phyloP scores from a whole-genome alignment of 2,888 invertebrate species.

The Melolontha melolontha region DNA sequence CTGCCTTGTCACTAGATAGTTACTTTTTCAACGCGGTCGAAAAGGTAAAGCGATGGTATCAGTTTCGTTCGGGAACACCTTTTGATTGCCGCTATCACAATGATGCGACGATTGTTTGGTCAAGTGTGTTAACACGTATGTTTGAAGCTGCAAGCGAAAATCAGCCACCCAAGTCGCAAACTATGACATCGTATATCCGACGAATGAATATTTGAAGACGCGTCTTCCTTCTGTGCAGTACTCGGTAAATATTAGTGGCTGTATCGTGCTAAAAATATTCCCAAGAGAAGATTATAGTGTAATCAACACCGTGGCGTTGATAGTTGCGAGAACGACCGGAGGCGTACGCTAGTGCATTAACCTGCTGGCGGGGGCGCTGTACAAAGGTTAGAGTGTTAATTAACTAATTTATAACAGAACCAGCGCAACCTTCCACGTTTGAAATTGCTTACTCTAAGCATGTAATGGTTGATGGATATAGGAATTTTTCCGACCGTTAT shows the following conservation, averaged over 20 bases:
- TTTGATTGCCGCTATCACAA: slow-evolving; percentile 39
- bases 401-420: slow-evolving; percentile 60
- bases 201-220: neutral
- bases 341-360: slow-evolving; percentile 53
- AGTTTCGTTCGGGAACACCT: slow-evolving; percentile 13
- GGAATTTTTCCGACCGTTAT: too few species aligned
- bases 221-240: slow-evolving; percentile 1
- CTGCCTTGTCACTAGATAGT: too few species aligned
- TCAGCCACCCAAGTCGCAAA: slow-evolving; percentile 35
- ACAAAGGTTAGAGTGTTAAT: slow-evolving; percentile 60
- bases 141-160: slow-evolving; percentile 19
- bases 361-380: slow-evolving; percentile 56
- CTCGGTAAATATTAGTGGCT: neutral
- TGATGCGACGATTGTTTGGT: slow-evolving; percentile 38
- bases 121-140: slow-evolving; percentile 18
- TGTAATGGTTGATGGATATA: too few species aligned
- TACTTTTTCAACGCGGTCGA: slow-evolving; percentile 12
- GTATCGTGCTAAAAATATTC: slow-evolving; percentile 7
- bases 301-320: slow-evolving; percentile 34
- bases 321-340: slow-evolving; percentile 32
- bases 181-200: slow-evolving; percentile 17
- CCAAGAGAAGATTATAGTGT: slow-evolving; percentile 14
- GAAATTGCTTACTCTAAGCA: slow-evolving; percentile 12
- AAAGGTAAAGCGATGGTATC: slow-evolving; percentile 22
- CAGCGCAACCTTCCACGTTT: slow-evolving; percentile 37